A percentile compares a stretch with the other conserved stretches of the same genome.
These are phyloP conservation scores for Caenorhabditis remanei DNA, from an alignment of 1,140 invertebrate genomes.

Conservation along the genomic window DNA sequence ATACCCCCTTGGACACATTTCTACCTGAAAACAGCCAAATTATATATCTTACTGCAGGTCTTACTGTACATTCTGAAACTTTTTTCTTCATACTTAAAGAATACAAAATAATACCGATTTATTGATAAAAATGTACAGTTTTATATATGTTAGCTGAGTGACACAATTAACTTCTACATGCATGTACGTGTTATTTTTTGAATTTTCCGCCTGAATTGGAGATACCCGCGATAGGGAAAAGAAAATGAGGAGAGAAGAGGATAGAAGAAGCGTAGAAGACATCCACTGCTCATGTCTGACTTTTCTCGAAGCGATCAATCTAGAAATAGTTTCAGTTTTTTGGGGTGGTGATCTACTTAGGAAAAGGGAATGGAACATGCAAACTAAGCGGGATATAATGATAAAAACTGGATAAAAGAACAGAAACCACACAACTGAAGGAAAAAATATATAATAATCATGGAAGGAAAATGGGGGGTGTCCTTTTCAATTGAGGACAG, in stretches of 20 bases:
- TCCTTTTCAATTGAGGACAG: conserved; percentile 15
- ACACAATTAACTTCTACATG: conserved; percentile 2
- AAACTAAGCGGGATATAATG: neutral
- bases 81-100: neutral
- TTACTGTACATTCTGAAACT: too few species aligned
- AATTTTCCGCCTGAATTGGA: neutral
- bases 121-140: neutral
- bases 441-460: neutral
- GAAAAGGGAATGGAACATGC: neutral
- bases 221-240: neutral
- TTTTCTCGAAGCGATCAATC: conserved; percentile 46
- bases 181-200: neutral
- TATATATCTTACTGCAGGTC: too few species aligned
- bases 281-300: conserved; percentile 12
- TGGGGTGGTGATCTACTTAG: too few species aligned
- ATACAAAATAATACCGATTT: neutral
- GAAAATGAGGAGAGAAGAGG: neutral
- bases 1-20: too few species aligned
- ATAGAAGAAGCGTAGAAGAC: neutral
- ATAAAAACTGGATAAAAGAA: neutral
- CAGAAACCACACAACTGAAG: neutral
- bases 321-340: neutral
- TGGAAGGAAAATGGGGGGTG: neutral
- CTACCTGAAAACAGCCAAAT: too few species aligned
- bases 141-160: neutral